Evolutionary conservation across 2,113 vertebrate species (phyloP).

Genomic region (Triplophysa siluroides): DNA sequence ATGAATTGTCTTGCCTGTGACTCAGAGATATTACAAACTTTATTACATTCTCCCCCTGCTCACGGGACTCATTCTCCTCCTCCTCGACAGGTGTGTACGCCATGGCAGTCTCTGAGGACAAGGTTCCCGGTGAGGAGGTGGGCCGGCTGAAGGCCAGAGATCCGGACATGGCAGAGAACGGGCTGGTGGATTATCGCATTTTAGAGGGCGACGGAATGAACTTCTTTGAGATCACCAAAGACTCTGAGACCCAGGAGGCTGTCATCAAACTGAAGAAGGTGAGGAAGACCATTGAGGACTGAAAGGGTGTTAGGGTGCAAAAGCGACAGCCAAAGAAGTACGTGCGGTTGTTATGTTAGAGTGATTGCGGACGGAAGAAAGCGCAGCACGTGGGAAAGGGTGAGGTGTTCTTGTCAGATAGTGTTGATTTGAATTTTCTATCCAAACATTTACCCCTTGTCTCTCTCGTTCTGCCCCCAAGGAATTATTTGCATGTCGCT

Average conservation of each 20-base stretch:
- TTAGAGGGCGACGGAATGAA: slow-evolving; percentile 88
- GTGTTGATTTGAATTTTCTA: not conserved
- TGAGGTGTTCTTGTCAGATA: not conserved
- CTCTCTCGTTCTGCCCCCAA: not conserved
- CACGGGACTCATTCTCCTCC: not conserved
- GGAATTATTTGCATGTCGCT: slow-evolving; percentile 10
- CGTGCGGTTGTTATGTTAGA: not conserved
- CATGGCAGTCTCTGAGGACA: slow-evolving; percentile 91
- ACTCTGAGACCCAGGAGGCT: slow-evolving; percentile 93
- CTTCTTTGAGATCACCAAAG: slow-evolving; percentile 87
- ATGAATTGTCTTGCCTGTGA: slow-evolving; percentile 36
- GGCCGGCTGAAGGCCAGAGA: slow-evolving; percentile 95
- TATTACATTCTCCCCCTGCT: not conserved
- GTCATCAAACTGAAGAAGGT: slow-evolving; percentile 97
- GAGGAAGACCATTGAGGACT: slow-evolving; percentile 42
- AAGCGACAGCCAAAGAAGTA: not conserved
- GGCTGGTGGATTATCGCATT: slow-evolving; percentile 87
- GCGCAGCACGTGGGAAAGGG: not conserved
- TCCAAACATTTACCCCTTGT: not conserved
- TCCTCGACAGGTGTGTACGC: slow-evolving; percentile 84
- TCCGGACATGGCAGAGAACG: slow-evolving; percentile 92
- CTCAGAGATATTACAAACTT: slow-evolving; percentile 27
- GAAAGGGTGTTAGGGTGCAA: not conserved
- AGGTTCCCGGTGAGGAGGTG: slow-evolving; percentile 90
- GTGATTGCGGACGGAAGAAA: slow-evolving; percentile 30